Conservation (phyloP, 2,113 vertebrate species). For the Bufo gargarizans region DNA sequence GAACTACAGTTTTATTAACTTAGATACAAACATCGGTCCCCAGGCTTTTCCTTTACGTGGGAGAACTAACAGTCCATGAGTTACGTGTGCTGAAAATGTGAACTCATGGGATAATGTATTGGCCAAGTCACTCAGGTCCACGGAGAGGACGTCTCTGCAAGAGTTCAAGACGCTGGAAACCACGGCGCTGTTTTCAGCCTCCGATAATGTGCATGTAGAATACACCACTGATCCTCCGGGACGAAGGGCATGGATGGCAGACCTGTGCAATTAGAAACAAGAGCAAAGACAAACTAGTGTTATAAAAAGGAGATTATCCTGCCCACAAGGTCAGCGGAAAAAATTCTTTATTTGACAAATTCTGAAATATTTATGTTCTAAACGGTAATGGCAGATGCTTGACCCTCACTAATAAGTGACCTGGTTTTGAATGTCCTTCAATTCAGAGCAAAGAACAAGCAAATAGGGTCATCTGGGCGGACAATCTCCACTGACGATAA, state of each 20-base stretch:
- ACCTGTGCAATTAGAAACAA: conserved; percentile 72
- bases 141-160: conserved; percentile 72
- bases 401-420: background rate
- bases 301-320: conserved; percentile 6
- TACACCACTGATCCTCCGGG: conserved; percentile 90
- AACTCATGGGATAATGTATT: conserved; percentile 78
- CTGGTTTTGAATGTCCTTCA: conserved; percentile 8
- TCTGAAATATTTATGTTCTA: conserved; percentile 29
- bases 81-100: conserved; percentile 68
- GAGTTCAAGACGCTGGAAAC: conserved; percentile 77
- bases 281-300: conserved; percentile 11
- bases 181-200: conserved; percentile 85
- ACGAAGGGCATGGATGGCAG: conserved; percentile 83
- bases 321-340: background rate
- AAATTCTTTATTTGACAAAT: conserved; percentile 10
- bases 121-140: conserved; percentile 77
- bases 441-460: background rate
- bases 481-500: background rate
- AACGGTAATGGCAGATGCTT: background rate
- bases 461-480: background rate
- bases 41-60: conserved; percentile 82
- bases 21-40: conserved; percentile 94
- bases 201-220: conserved; percentile 92
- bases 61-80: conserved; percentile 83
- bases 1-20: conserved; percentile 74